Base-by-base conservation (phyloP, 2,113 vertebrate genomes). In the Passerina amoena region DNA sequence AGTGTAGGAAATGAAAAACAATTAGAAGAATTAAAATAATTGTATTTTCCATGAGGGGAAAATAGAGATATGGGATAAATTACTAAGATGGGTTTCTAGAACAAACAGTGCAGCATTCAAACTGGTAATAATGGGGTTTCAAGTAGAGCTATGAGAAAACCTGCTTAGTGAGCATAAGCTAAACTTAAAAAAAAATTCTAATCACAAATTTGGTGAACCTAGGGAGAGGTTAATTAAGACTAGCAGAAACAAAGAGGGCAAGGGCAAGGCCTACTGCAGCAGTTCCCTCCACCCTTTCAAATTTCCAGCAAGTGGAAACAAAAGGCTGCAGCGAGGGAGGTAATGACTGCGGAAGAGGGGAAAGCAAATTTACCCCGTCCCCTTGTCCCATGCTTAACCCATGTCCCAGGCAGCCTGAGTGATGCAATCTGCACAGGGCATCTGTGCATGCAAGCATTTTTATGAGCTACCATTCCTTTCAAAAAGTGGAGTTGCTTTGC, bases 1-100 rank as follows among this genome's bases (percentile, higher is more conserved):
- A 93, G 91, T 69, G 66, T 96, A 97, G 95, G 95, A 97, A 97
- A 97, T 97, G 95, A 97, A 95, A 97, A 97, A 96, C 96, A 97
- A 97, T 96, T 97, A 97, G 81, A 96, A 93, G 96, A 94, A 96
- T 97, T 96, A 97, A 92, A 97, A 97, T 96, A 97, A 97, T 97
- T 97, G 90, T 94, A 96, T 96, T 97, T 96, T 96, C 88, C 97
- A 96, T 94, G 91, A 96, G 95, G 95, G 96, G 77, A 90, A 97
- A 96, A 97, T 97, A 92, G 93, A 96, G 86, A 94, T 96, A 96
- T 94, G 77, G 92, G 88, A 97, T 96, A 97, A 96, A 97, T 97
- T 96, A 96, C 94, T 92, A 97, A 92, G 60, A 97, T 83, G 93
- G 78, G 77, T 95, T 97, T 94, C 96, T 73, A 92, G 53, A 94